Evolutionary conservation across 1,140 invertebrate species (phyloP), one percentile per base, ranked within the genome.

Genomic region (Calliopsis andreniformis): DNA sequence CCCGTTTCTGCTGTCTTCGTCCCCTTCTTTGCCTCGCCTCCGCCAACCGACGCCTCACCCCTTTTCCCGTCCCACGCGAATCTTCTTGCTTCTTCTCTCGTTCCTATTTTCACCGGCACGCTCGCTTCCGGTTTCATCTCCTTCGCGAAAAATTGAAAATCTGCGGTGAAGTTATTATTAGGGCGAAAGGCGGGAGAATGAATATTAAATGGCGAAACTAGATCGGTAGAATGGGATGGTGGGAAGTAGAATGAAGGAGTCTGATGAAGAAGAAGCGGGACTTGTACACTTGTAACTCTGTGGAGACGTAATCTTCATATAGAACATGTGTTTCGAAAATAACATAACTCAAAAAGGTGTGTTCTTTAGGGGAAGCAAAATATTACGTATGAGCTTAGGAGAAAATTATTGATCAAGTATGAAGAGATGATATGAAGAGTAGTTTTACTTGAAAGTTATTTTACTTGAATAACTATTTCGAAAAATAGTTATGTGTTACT

Each of bases 141-240:
- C 49, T 67, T 53, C 30, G n/a, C 18, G 35, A 64, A 55, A 45
- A 73, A 59, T 39, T 66, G 47, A 47, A 35, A 73, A 78, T 35
- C 14, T 20, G 28, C 42, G 18, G 20, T 7, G 35, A 72, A 30
- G 28, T 39, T 72, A 66, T 73, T 66, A 66, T 66, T 53, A 53
- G n/a, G 39, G n/a, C 49, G 4, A 43, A 30, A n/a, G 47, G 30
- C 39, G 39, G 47, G 20, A 47, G 53, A n/a, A 30, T n/a, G 49
- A 16, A 23, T 12, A 30, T 69, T 63, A 55, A 76, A 63, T 30
- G 78, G 42, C 23, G 49, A 30, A 42, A 25, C 12, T 47, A 62
- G 61, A 76, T 39, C 32, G 64, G 45, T 64, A 47, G 63, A 43
- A 66, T 61, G 16, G 56, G 47, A 35, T 30, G 12, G 39, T 14